Conservation (phyloP, 2,113 vertebrate genomes). For the Leptobrachium ailaonicum region DNA sequence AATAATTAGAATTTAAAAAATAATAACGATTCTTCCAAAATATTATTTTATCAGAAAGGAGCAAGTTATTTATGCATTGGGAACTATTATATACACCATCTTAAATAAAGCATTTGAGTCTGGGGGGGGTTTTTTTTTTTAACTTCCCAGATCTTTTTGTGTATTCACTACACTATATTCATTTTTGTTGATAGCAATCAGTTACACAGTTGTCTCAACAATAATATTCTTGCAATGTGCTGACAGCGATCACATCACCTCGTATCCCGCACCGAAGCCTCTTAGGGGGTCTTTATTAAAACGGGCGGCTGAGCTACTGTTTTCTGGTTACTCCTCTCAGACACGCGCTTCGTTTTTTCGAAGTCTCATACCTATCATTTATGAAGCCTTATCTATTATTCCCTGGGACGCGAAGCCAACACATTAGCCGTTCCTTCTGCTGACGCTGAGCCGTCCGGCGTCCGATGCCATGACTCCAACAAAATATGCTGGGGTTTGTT, state of each 20-base stretch:
- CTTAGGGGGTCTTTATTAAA: constrained; percentile 23
- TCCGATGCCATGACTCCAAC: background rate
- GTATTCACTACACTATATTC: constrained; percentile 14
- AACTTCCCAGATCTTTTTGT: background rate
- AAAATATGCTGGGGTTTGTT: background rate
- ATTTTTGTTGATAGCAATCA: constrained; percentile 24
- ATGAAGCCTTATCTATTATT: constrained; percentile 10
- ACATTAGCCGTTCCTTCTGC: constrained; percentile 7
- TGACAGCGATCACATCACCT: constrained; percentile 25
- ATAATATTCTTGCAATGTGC: background rate
- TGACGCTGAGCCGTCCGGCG: background rate
- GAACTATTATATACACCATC: too few species aligned
- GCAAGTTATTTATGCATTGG: too few species aligned
- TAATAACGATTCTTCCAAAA: too few species aligned
- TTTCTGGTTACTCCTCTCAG: constrained; percentile 12
- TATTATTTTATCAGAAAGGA: too few species aligned
- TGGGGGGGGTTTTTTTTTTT: too few species aligned
- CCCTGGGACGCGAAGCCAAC: background rate
- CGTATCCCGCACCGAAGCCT: constrained; percentile 8
- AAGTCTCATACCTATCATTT: background rate
- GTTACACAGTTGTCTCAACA: constrained; percentile 11
- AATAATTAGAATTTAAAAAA: too few species aligned
- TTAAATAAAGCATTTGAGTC: too few species aligned
- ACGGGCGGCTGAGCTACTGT: background rate
- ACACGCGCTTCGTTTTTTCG: background rate